Conservation (phyloP, 2,888 invertebrate genomes). For the Amiota minor region DNA sequence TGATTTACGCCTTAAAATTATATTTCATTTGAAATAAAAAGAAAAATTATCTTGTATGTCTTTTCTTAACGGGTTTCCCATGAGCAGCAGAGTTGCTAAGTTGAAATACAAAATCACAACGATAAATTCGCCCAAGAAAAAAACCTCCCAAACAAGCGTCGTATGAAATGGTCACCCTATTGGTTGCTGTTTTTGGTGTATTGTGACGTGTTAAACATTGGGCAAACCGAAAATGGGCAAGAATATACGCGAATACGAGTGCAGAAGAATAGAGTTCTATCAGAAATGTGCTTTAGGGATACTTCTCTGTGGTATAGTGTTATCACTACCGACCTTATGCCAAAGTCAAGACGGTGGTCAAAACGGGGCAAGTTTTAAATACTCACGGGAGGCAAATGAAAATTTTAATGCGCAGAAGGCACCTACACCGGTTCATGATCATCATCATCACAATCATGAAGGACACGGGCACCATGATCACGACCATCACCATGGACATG, state of each 20-base stretch:
- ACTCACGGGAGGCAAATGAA: slow-evolving; percentile 79
- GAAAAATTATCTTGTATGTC: background rate
- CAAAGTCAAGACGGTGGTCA: slow-evolving; percentile 74
- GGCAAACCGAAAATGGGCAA: slow-evolving; percentile 47
- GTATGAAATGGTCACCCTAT: too few species aligned
- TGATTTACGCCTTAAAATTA: slow-evolving; percentile 16
- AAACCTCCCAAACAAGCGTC: too few species aligned
- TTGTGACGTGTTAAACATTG: slow-evolving; percentile 4
- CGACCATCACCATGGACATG: slow-evolving; percentile 38
- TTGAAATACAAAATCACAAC: too few species aligned
- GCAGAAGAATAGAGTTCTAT: slow-evolving; percentile 49
- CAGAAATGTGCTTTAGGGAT: slow-evolving; percentile 58
- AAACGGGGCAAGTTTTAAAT: slow-evolving; percentile 86
- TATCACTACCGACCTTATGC: slow-evolving; percentile 71
- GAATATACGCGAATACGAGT: slow-evolving; percentile 48
- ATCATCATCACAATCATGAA: slow-evolving; percentile 42
- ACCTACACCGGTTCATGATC: slow-evolving; percentile 45
- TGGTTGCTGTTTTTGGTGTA: background rate
- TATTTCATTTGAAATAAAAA: slow-evolving; percentile 12
- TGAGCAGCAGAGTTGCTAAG: background rate
- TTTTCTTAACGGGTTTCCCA: background rate
- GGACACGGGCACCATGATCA: slow-evolving; percentile 44
- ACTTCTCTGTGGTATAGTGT: slow-evolving; percentile 63
- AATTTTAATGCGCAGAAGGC: slow-evolving; percentile 55
- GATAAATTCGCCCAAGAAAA: too few species aligned